A percentile compares a stretch with the other conserved stretches of the same genome.
Conservation (phyloP, 2,797 vertebrate genomes). For the Neomorphus geoffroyi region DNA sequence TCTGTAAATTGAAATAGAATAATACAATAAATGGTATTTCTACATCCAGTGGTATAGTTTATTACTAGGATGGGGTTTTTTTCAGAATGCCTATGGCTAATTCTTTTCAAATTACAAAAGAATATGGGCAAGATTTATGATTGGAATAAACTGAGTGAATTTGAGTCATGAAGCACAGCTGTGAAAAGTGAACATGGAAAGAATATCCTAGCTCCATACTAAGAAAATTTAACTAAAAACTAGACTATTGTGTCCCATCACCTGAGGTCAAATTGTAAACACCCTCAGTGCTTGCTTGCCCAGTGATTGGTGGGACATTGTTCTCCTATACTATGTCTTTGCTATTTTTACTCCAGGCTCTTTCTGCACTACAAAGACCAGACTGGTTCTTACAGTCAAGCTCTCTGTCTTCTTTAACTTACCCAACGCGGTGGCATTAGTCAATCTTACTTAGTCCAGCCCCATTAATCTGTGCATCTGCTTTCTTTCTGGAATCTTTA, state of each 20-base stretch:
- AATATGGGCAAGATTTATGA: neutral
- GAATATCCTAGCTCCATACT: neutral
- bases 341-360: neutral
- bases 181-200: neutral
- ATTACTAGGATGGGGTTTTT: neutral
- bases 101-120: neutral
- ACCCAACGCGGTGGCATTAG: neutral
- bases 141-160: neutral
- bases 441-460: neutral
- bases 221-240: neutral
- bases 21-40: neutral
- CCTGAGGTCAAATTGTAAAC: neutral
- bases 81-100: neutral
- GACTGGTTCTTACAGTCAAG: neutral
- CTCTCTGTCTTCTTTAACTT: neutral
- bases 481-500: neutral
- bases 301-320: rapidly evolving
- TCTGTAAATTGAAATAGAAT: neutral
- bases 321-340: neutral
- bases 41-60: neutral
- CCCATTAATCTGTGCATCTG: neutral
- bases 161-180: neutral
- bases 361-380: neutral
- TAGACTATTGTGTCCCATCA: neutral
- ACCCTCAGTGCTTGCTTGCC: rapidly evolving